phyloP scores from a whole-genome alignment of 1,140 invertebrate species.

The Reticulitermes speratus region DNA sequence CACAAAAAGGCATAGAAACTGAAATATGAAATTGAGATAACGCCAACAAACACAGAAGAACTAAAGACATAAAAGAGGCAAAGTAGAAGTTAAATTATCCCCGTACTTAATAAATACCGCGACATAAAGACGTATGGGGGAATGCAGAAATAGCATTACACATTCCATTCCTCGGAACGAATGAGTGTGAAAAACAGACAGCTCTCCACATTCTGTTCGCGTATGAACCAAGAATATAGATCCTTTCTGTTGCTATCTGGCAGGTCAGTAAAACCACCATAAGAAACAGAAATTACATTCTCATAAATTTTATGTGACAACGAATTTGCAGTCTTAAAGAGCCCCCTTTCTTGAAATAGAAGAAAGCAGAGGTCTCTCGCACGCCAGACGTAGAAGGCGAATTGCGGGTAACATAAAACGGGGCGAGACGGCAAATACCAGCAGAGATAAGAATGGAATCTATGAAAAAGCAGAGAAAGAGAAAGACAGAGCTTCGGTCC shows the following conservation, averaged over 20 bases:
- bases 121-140: too few species aligned
- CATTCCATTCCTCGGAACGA: too few species aligned
- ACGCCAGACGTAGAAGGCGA: neutral
- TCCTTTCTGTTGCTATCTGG: neutral
- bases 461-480: neutral
- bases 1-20: too few species aligned
- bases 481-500: neutral
- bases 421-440: constrained; percentile 1
- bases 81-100: neutral
- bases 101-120: too few species aligned
- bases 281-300: neutral
- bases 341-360: neutral
- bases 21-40: neutral
- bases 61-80: neutral
- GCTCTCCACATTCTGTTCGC: neutral
- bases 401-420: neutral
- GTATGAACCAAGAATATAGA: neutral
- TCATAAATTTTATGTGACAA: neutral
- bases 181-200: too few species aligned
- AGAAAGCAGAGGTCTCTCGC: neutral
- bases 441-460: neutral
- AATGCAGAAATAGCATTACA: too few species aligned
- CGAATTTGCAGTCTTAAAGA: neutral
- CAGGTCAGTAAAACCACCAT: neutral
- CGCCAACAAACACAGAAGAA: neutral